Conservation (phyloP, 2,113 vertebrate genomes). For the Alligator sinensis region DNA sequence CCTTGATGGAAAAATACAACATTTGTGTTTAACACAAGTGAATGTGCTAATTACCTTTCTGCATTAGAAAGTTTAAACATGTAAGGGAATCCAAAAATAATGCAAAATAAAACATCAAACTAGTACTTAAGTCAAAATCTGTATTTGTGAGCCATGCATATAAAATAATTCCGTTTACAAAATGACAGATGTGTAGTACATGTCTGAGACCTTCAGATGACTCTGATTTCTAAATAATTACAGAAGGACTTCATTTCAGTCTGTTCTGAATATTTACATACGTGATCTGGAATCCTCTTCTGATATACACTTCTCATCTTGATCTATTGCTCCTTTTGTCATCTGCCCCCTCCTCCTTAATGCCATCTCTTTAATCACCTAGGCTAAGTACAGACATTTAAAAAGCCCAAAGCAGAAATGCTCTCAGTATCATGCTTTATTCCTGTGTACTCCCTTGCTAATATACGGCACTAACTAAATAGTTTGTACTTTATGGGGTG, state of each 20-base stretch:
- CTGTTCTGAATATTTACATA: neutral
- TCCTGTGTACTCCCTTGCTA: no score
- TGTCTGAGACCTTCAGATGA: neutral
- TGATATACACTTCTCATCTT: rapidly evolving
- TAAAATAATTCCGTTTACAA: neutral
- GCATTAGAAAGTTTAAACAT: neutral
- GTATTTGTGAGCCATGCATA: neutral
- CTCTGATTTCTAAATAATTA: neutral
- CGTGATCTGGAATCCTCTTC: rapidly evolving
- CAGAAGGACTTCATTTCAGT: neutral
- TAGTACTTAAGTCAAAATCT: neutral
- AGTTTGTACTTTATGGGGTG: no score
- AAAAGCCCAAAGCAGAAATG: no score
- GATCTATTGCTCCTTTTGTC: neutral
- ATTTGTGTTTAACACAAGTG: neutral
- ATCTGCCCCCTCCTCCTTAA: neutral
- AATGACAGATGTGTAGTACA: neutral
- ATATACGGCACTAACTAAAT: no score
- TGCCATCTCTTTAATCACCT: rapidly evolving
- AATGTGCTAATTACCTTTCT: neutral
- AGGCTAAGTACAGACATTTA: neutral
- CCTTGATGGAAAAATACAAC: neutral
- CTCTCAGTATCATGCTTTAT: no score
- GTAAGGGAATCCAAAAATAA: neutral
- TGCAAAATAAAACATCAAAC: neutral